Conservation (phyloP, 2,797 vertebrate genomes). For the Gastrophryne carolinensis region DNA sequence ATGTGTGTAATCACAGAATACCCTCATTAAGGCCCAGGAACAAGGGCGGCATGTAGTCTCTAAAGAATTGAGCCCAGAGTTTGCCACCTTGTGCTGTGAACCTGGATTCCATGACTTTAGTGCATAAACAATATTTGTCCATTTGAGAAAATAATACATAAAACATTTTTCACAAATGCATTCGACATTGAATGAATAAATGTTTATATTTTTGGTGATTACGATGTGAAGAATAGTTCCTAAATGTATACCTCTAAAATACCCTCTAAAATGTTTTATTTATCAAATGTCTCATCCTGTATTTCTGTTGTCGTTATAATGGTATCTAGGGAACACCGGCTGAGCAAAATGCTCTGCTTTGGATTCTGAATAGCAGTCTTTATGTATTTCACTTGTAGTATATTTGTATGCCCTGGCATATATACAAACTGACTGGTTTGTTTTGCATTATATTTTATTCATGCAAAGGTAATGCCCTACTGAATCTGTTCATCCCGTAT, state of each 20-base stretch:
- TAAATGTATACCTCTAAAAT: too few species aligned
- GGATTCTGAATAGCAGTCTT: constrained; percentile 1
- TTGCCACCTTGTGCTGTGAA: constrained; percentile 46
- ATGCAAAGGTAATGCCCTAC: too few species aligned
- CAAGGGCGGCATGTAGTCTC: background rate
- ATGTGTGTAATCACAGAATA: background rate
- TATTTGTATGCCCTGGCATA: constrained; percentile 35
- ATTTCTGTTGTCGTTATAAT: background rate
- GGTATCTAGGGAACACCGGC: background rate
- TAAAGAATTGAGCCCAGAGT: background rate
- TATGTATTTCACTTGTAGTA: background rate
- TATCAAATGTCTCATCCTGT: background rate
- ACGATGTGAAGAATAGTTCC: constrained; percentile 53
- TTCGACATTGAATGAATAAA: background rate
- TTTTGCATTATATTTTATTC: background rate
- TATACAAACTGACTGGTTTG: background rate
- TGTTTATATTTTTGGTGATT: constrained; percentile 58
- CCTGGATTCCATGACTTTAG: constrained; percentile 63
- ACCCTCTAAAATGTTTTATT: too few species aligned
- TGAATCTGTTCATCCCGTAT: too few species aligned
- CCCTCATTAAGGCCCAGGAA: background rate
- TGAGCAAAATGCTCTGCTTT: background rate
- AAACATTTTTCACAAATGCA: background rate
- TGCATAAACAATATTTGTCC: constrained; percentile 57
- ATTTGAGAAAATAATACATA: background rate